Evolutionary conservation across 2,113 vertebrate species (phyloP).

Genomic region (Gila orcuttii): DNA sequence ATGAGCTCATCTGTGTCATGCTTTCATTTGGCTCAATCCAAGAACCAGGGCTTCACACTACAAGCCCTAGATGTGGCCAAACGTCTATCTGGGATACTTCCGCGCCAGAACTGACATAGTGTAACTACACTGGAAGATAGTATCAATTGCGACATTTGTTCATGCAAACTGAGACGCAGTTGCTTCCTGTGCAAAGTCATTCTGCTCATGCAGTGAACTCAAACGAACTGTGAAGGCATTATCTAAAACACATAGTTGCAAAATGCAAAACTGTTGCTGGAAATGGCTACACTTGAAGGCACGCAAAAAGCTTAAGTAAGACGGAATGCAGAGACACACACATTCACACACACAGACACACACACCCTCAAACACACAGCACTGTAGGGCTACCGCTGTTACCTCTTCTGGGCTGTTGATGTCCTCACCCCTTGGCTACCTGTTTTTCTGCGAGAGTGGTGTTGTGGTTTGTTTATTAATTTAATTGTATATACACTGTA

Average conservation of each 20-base stretch:
- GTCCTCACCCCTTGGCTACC: constrained; percentile 63
- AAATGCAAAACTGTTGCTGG: neutral
- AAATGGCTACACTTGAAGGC: constrained; percentile 27
- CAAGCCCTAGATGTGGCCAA: constrained; percentile 25
- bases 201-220: constrained; percentile 46
- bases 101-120: neutral
- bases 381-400: constrained; percentile 54
- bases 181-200: constrained; percentile 23
- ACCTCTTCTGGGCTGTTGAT: constrained; percentile 74
- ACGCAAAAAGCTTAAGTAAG: constrained; percentile 51
- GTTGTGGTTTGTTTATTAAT: constrained; percentile 55
- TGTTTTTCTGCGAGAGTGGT: constrained; percentile 75
- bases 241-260: constrained; percentile 17
- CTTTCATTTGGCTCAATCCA: constrained; percentile 40
- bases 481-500: constrained; percentile 40
- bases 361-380: constrained; percentile 31
- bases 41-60: constrained; percentile 10
- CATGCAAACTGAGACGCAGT: constrained; percentile 46
- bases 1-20: constrained; percentile 38
- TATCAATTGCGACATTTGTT: neutral
- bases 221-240: neutral
- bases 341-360: constrained; percentile 23
- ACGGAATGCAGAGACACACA: constrained; percentile 37
- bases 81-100: neutral
- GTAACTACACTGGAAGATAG: constrained; percentile 4